phyloP scores from a whole-genome alignment of 2,797 vertebrate species.

The Sebastes taczanowskii region DNA sequence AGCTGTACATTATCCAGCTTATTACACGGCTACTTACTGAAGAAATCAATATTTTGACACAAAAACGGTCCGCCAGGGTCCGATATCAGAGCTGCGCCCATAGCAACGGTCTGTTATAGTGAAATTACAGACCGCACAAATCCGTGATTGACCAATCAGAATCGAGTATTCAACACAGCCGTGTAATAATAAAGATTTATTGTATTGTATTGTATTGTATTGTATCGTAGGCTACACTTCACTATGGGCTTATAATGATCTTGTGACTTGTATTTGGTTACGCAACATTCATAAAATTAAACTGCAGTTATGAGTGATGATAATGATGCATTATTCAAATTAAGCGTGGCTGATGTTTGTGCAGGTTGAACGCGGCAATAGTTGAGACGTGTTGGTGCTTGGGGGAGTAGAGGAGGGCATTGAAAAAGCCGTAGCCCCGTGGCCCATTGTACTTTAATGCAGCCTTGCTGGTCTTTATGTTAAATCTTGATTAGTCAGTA shows the following conservation, averaged over 20 bases:
- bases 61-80: too few relatives aligned
- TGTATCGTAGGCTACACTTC: background rate
- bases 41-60: too few relatives aligned
- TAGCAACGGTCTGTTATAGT: too few relatives aligned
- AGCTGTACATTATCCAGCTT: too few relatives aligned
- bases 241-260: background rate
- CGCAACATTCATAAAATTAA: background rate
- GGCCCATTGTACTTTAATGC: background rate
- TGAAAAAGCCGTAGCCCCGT: background rate
- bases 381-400: background rate
- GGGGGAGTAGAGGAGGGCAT: background rate
- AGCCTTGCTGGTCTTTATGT: background rate
- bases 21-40: too few relatives aligned
- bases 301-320: background rate
- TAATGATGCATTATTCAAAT: too few relatives aligned
- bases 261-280: background rate
- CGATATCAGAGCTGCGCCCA: too few relatives aligned
- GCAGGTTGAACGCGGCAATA: background rate
- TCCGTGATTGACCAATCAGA: too few relatives aligned
- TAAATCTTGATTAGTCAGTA: background rate
- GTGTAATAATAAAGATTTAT: background rate
- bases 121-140: too few relatives aligned
- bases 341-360: background rate
- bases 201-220: background rate
- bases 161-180: too few relatives aligned